phyloP scores from a whole-genome alignment of 1,140 invertebrate species.

The Bombus consobrinus region DNA sequence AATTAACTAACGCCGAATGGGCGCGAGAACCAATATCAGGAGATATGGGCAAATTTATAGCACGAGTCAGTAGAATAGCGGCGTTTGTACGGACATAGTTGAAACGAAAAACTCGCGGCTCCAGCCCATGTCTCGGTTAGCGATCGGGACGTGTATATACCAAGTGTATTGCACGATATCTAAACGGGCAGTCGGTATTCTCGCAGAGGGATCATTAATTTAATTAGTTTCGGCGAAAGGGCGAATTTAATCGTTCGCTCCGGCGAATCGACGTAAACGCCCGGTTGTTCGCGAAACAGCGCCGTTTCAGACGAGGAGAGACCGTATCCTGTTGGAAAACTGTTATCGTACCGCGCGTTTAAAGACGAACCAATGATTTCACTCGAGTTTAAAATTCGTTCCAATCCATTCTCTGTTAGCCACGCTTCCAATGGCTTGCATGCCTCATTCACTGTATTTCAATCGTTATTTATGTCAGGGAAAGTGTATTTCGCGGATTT shows the following conservation, averaged over 20 bases:
- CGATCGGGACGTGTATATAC: slow-evolving; percentile 12
- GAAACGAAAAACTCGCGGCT: slow-evolving; percentile 22
- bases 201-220: slow-evolving; percentile 60
- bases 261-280: slow-evolving; percentile 55
- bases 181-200: slow-evolving; percentile 40
- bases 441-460: background rate
- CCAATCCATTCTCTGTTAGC: no score
- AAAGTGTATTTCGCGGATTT: background rate
- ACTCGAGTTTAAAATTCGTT: slow-evolving; percentile 23
- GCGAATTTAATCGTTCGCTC: slow-evolving; percentile 63
- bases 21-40: background rate
- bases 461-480: background rate
- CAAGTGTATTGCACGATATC: slow-evolving; percentile 41
- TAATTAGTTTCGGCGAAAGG: slow-evolving; percentile 67
- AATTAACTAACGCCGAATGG: background rate
- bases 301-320: background rate
- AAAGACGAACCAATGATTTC: background rate
- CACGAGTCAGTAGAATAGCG: background rate
- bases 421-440: background rate
- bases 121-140: background rate
- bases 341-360: slow-evolving; percentile 20
- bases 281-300: slow-evolving; percentile 29
- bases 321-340: background rate
- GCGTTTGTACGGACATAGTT: slow-evolving; percentile 9
- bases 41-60: background rate